Evolutionary conservation across 2,888 invertebrate genomes (phyloP).

Genomic region (Drosophila anomalipes): DNA sequence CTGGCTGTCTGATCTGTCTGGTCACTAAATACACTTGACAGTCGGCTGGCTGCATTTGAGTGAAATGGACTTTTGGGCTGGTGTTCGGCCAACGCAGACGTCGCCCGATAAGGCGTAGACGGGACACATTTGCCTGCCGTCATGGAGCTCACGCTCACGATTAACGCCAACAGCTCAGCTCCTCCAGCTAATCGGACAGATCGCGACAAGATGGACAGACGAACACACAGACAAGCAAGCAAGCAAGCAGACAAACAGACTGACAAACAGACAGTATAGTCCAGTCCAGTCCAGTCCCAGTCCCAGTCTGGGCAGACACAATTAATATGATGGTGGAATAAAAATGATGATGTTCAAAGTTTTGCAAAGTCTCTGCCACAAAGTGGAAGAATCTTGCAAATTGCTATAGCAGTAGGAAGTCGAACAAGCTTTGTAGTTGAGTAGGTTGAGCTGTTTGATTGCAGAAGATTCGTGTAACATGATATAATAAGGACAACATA

Average conservation of each 20-base stretch:
- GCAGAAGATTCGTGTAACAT: constrained; percentile 21
- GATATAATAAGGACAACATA: constrained; percentile 26
- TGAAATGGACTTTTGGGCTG: constrained; percentile 52
- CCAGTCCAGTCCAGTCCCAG: background rate
- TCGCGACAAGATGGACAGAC: constrained; percentile 42
- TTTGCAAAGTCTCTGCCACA: constrained; percentile 2
- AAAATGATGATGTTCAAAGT: constrained; percentile 44
- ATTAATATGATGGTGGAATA: constrained; percentile 34
- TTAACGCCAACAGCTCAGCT: constrained; percentile 53
- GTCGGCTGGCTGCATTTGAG: constrained; percentile 50
- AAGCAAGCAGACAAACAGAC: background rate
- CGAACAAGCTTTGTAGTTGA: constrained; percentile 28
- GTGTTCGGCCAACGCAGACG: constrained; percentile 56
- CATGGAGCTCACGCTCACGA: constrained; percentile 40
- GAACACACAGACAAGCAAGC: background rate
- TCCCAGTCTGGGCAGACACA: constrained; percentile 27
- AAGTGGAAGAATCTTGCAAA: constrained; percentile 19
- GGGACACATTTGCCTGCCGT: constrained; percentile 42
- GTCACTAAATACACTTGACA: constrained; percentile 62
- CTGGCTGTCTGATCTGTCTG: background rate
- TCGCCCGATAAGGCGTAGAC: constrained; percentile 45
- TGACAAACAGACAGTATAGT: constrained; percentile 2
- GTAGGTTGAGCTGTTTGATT: constrained; percentile 28
- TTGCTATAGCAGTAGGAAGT: constrained; percentile 44
- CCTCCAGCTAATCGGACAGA: constrained; percentile 57